Evolutionary conservation across 2,113 vertebrate species (phyloP).

Genomic region (Nesoenas mayeri): DNA sequence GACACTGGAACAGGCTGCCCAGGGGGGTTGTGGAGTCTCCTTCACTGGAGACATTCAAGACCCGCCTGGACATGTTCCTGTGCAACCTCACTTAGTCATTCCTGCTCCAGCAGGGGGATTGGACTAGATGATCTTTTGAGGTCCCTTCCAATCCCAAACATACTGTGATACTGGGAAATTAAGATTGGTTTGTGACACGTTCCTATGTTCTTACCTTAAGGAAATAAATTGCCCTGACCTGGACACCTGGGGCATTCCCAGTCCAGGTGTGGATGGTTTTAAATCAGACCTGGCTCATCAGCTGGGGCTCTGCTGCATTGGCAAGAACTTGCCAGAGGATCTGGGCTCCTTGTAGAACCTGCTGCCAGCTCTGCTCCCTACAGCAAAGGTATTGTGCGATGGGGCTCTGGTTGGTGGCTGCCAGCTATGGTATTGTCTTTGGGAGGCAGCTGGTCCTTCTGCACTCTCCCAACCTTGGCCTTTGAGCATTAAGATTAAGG

Average conservation of each 20-base stretch:
- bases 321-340: accelerated
- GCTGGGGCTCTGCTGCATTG: accelerated
- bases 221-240: background rate
- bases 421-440: too few species aligned
- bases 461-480: accelerated
- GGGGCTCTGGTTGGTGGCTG: accelerated
- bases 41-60: too few species aligned
- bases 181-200: background rate
- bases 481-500: too few species aligned
- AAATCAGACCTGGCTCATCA: accelerated
- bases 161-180: too few species aligned
- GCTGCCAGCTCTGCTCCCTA: accelerated
- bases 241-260: background rate
- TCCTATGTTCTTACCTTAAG: background rate
- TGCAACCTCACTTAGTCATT: too few species aligned
- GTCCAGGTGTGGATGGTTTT: background rate
- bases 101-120: too few species aligned
- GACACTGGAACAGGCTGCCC: too few species aligned
- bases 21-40: too few species aligned
- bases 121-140: too few species aligned
- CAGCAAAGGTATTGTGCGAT: accelerated
- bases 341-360: accelerated
- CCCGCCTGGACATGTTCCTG: too few species aligned
- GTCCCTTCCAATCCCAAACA: too few species aligned
- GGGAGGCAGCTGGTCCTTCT: accelerated